Conservation (phyloP, 2,113 vertebrate species). For the human (Homo sapiens) region DNA sequence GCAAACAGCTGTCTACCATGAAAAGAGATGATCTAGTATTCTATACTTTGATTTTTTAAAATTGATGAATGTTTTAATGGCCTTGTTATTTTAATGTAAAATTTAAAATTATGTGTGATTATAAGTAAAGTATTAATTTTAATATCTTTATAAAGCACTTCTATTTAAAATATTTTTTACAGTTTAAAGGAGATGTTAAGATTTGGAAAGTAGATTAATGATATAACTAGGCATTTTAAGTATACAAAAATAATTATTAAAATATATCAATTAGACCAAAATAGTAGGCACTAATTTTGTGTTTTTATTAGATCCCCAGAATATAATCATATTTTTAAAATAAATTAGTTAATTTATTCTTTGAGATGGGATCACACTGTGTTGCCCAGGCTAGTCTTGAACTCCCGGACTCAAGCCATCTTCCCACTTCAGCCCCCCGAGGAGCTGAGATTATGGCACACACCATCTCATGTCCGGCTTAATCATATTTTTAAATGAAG, state of each 20-base stretch:
- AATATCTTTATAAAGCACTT: neutral
- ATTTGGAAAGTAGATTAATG: neutral
- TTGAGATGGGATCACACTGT: neutral
- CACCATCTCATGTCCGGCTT: neutral
- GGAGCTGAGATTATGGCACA: neutral
- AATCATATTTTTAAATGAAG: conserved; percentile 18
- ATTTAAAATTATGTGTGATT: neutral
- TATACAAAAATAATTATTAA: conserved; percentile 40
- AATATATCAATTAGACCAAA: conserved; percentile 25
- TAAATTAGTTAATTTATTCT: too few relatives aligned
- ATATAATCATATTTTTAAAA: neutral
- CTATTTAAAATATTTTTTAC: conserved; percentile 10
- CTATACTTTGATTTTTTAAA: neutral
- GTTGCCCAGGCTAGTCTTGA: neutral
- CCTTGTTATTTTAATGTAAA: neutral
- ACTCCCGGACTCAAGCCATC: neutral
- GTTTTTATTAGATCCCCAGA: conserved; percentile 17
- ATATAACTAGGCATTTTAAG: neutral
- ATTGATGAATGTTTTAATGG: conserved; percentile 9
- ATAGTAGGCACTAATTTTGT: neutral
- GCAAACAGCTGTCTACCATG: neutral
- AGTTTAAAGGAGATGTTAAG: neutral
- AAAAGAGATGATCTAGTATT: neutral
- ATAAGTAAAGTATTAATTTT: neutral
- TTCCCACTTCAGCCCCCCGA: neutral